phyloP scores from a whole-genome alignment of 2,113 vertebrate species.

The Melospiza georgiana region DNA sequence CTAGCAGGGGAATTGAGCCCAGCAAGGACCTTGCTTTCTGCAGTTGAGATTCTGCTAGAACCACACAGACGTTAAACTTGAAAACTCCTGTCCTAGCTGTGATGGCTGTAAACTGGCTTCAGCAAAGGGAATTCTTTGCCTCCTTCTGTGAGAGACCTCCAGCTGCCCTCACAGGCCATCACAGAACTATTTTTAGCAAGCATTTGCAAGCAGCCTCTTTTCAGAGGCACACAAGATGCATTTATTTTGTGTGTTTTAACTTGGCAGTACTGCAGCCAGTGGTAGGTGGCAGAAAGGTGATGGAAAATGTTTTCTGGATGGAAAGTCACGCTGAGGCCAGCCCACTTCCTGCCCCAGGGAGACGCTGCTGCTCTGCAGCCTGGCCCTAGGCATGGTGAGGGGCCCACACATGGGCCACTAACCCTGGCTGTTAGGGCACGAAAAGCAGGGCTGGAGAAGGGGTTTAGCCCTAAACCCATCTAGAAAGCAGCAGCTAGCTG shows the following conservation, averaged over 20 bases:
- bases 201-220: not conserved
- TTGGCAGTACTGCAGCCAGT: not conserved
- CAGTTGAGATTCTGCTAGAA: not conserved
- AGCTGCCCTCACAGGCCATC: not conserved
- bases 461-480: not conserved
- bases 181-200: not conserved
- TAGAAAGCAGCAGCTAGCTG: not conserved
- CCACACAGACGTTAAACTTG: not conserved
- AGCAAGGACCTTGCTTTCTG: not conserved
- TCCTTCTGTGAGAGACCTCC: not conserved
- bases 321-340: not conserved
- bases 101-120: not conserved
- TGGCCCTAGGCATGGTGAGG: accelerated
- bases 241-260: not conserved
- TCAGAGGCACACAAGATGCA: not conserved
- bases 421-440: not conserved
- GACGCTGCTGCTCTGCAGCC: not conserved
- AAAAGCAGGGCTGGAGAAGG: accelerated
- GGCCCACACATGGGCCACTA: not conserved
- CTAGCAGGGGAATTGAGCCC: not conserved
- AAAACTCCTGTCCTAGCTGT: not conserved
- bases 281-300: not conserved
- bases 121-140: not conserved
- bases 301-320: slow-evolving; percentile 53
- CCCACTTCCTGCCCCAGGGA: slow-evolving; percentile 26